Percentiles rank a stretch among this genome's conserved stretches.
Conservation (phyloP, 2,113 vertebrate species). For the Vidua chalybeata region DNA sequence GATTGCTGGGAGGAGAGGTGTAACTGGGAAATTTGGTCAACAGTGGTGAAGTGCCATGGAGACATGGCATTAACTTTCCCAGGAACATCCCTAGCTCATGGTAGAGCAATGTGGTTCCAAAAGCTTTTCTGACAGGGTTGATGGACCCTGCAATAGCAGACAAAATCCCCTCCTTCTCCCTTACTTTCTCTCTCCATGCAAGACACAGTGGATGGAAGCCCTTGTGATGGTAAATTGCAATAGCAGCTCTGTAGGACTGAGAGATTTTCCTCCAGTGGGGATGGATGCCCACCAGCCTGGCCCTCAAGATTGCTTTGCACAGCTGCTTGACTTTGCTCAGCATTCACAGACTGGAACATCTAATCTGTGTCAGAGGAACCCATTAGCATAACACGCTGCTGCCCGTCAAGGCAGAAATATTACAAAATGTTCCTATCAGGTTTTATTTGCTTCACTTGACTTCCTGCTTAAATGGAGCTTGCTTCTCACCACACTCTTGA, state of each 20-base stretch:
- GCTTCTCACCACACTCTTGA: neutral
- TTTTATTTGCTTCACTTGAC: neutral
- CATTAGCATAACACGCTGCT: neutral
- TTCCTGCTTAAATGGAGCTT: neutral
- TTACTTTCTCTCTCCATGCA: neutral
- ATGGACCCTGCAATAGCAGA: neutral
- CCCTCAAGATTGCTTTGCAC: neutral
- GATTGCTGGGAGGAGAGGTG: neutral
- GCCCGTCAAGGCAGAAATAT: neutral
- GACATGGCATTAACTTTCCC: neutral
- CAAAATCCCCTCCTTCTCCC: neutral
- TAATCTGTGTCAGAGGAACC: neutral
- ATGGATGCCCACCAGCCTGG: neutral
- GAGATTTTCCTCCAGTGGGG: neutral
- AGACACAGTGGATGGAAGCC: neutral
- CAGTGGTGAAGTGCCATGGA: neutral
- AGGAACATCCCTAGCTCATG: neutral
- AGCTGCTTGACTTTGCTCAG: neutral
- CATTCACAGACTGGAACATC: neutral
- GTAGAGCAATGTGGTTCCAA: neutral
- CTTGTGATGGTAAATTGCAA: neutral
- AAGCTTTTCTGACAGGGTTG: neutral
- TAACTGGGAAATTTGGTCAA: neutral
- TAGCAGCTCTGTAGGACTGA: neutral
- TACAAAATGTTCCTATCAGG: neutral